These are phyloP conservation scores for Boloria euphrosyne DNA, from an alignment of 2,888 invertebrate species.

Conservation along the genomic window DNA sequence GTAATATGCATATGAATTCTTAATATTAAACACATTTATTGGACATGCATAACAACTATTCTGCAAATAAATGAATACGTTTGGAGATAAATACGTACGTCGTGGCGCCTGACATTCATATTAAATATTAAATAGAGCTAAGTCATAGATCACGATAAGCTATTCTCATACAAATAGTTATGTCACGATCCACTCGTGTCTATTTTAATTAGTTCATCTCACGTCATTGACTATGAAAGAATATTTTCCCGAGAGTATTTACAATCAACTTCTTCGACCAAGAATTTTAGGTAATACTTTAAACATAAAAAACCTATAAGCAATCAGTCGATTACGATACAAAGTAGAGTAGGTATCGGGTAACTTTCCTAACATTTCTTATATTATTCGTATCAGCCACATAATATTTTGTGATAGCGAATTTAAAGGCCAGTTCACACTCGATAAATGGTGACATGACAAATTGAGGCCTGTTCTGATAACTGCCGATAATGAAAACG, in stretches of 20 bases:
- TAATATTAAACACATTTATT: no score
- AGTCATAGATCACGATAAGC: slow-evolving; percentile 41
- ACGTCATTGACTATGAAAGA: no score
- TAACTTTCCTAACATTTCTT: not conserved
- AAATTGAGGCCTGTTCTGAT: slow-evolving; percentile 65
- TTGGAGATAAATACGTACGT: slow-evolving; percentile 4
- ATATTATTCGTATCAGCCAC: not conserved
- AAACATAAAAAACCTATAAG: no score
- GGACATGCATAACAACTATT: no score
- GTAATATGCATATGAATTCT: no score
- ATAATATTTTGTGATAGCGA: slow-evolving; percentile 13
- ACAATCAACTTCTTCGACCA: no score
- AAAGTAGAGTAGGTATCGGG: no score
- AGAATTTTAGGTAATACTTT: no score
- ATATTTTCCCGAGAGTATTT: no score
- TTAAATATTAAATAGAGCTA: slow-evolving; percentile 38
- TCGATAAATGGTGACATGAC: slow-evolving; percentile 71
- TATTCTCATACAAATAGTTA: slow-evolving; percentile 37
- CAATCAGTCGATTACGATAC: no score
- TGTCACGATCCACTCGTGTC: slow-evolving; percentile 24
- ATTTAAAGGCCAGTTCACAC: slow-evolving; percentile 56
- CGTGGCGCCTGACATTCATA: slow-evolving; percentile 39
- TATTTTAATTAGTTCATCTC: slow-evolving; percentile 11
- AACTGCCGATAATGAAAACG: slow-evolving; percentile 63
- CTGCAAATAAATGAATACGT: no score